Conservation (phyloP, 2,888 invertebrate genomes). For the Taenaris catops region DNA sequence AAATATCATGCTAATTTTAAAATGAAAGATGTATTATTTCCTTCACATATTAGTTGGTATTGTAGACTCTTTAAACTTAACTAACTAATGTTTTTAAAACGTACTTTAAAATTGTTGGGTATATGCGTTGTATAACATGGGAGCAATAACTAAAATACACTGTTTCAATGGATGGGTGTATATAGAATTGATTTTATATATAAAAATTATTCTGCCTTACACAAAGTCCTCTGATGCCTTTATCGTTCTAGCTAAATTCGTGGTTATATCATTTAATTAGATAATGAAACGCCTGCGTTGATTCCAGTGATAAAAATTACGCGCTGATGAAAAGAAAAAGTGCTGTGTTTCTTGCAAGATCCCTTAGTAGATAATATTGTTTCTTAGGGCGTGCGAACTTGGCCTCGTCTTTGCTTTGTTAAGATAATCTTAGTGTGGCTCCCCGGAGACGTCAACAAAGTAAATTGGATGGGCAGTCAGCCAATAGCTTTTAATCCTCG, state of each 20-base stretch:
- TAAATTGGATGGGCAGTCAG: conserved; percentile 78
- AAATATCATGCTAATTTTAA: no score
- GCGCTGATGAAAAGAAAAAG: conserved; percentile 27
- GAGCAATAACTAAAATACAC: no score
- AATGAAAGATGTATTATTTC: no score
- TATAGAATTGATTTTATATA: no score
- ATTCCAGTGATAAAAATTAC: conserved; percentile 19
- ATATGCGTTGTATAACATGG: no score
- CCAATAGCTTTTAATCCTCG: conserved; percentile 74
- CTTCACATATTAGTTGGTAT: no score
- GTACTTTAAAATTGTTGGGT: no score
- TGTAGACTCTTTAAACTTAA: no score
- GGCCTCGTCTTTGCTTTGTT: conserved; percentile 64
- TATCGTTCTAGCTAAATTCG: conserved; percentile 18
- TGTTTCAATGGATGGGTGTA: no score
- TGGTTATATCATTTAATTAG: conserved; percentile 45
- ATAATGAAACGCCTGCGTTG: conserved; percentile 23
- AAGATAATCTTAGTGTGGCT: conserved; percentile 68
- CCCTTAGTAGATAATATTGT: conserved; percentile 51
- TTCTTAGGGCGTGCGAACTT: conserved; percentile 52
- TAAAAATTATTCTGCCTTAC: no score
- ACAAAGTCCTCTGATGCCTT: no score
- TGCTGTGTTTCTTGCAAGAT: conserved; percentile 44
- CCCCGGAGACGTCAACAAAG: conserved; percentile 74
- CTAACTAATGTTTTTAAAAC: no score